phyloP scores from a whole-genome alignment of 2,888 invertebrate species.

The Acleris emargana region DNA sequence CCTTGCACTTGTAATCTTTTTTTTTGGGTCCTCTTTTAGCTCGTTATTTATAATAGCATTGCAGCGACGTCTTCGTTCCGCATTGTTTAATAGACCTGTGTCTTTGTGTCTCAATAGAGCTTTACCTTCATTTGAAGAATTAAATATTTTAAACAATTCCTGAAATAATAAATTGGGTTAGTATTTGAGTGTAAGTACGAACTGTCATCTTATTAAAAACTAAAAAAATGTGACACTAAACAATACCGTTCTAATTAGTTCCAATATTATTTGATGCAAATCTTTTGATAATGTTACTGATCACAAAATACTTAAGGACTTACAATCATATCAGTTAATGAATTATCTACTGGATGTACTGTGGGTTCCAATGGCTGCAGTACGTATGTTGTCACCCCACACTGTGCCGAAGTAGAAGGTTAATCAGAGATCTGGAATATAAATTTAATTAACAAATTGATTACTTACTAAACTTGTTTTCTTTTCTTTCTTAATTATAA shows the following conservation, averaged over 20 bases:
- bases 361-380: background rate
- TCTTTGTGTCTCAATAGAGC: conserved; percentile 11
- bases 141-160: conserved; percentile 18
- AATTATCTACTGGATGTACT: background rate
- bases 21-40: conserved; percentile 9
- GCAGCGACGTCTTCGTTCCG: conserved; percentile 12
- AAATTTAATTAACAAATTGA: background rate
- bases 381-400: background rate
- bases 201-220: background rate
- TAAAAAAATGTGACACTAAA: background rate
- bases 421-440: background rate
- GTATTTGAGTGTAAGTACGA: background rate
- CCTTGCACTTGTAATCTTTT: conserved; percentile 1
- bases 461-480: background rate
- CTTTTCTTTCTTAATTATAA: background rate
- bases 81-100: conserved; percentile 14
- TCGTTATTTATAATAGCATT: conserved; percentile 7
- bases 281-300: too few species aligned
- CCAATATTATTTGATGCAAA: background rate
- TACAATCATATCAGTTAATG: background rate
- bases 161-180: conserved; percentile 9
- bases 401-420: background rate
- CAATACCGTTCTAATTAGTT: background rate
- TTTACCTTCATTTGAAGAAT: conserved; percentile 6
- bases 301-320: background rate